These are phyloP conservation scores for Gadopsis marmoratus DNA, from an alignment of 2,797 vertebrate genomes.

Conservation along the genomic window DNA sequence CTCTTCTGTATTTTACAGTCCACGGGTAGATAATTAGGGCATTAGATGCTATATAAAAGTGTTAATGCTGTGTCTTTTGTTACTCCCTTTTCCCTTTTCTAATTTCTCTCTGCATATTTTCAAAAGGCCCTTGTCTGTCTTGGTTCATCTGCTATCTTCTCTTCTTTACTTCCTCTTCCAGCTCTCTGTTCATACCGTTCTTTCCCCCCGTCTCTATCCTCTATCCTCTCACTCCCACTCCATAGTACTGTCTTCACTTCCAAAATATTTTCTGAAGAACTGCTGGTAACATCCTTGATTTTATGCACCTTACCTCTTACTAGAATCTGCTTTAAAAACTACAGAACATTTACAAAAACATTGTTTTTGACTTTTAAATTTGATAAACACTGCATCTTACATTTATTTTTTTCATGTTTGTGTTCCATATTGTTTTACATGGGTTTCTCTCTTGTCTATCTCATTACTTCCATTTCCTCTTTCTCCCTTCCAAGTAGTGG, in stretches of 20 bases:
- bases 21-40: conserved; percentile 68
- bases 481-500: conserved; percentile 32
- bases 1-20: conserved; percentile 55
- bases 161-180: conserved; percentile 35
- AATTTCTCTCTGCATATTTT: conserved; percentile 66
- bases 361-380: conserved; percentile 44
- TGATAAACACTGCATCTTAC: conserved; percentile 28
- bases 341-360: conserved; percentile 12
- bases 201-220: background rate
- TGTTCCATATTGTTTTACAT: conserved; percentile 27
- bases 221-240: conserved; percentile 22
- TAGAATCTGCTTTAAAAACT: conserved; percentile 41
- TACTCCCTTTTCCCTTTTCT: conserved; percentile 53
- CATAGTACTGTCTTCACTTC: conserved; percentile 32
- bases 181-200: conserved; percentile 19
- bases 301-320: background rate
- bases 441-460: conserved; percentile 28
- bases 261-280: conserved; percentile 41
- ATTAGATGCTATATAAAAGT: conserved; percentile 65
- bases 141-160: conserved; percentile 37
- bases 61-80: conserved; percentile 64
- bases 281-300: conserved; percentile 19
- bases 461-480: conserved; percentile 53
- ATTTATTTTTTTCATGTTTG: background rate
- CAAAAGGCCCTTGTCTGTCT: conserved; percentile 50